These are phyloP conservation scores for Agapornis roseicollis DNA, from an alignment of 2,113 vertebrate genomes.

Conservation along the genomic window DNA sequence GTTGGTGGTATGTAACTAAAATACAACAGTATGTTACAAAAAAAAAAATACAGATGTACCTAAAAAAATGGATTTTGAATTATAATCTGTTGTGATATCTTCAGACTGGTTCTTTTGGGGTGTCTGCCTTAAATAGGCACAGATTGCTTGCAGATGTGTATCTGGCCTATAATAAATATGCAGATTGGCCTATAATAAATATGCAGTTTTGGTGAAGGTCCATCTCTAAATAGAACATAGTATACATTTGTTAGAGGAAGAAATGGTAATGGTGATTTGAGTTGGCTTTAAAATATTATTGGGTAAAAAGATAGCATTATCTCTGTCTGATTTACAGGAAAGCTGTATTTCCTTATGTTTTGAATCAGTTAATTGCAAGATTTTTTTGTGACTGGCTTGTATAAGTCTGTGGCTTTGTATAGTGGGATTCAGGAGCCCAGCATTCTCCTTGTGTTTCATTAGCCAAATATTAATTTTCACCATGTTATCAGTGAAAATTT, in stretches of 20 bases:
- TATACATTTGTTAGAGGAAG: background rate
- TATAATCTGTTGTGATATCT: background rate
- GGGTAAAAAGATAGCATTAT: background rate
- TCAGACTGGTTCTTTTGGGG: background rate
- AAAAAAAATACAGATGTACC: background rate
- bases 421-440: background rate
- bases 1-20: background rate
- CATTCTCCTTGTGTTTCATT: background rate
- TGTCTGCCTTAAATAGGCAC: background rate
- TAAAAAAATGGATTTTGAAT: background rate
- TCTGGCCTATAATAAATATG: background rate
- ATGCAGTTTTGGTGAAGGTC: conserved; percentile 40
- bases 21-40: background rate
- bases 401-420: background rate
- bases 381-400: background rate
- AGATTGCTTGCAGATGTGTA: background rate
- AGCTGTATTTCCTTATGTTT: background rate
- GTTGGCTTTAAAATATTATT: background rate
- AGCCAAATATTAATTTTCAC: background rate
- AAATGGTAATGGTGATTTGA: background rate
- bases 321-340: background rate
- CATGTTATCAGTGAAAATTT: background rate
- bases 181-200: background rate
- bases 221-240: background rate
- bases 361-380: background rate